phyloP scores from a whole-genome alignment of 1,140 invertebrate genomes.

The Hermatobates lingyangjiaoensis region DNA sequence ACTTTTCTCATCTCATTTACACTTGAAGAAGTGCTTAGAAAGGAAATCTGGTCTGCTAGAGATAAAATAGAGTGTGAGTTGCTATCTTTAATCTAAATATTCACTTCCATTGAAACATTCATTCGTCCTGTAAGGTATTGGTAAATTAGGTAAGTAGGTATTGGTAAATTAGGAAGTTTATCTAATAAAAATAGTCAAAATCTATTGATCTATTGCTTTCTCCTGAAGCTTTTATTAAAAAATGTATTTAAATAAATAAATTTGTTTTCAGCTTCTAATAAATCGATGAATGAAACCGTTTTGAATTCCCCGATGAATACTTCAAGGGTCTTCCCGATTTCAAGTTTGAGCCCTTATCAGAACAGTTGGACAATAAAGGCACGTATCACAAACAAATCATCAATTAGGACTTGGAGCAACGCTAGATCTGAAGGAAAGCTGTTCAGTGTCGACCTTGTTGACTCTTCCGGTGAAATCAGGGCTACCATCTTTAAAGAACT shows the following conservation, averaged over 20 bases:
- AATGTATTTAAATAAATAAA: background rate
- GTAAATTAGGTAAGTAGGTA: no score
- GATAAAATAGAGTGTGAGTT: no score
- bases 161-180: no score
- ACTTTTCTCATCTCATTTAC: no score
- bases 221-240: no score
- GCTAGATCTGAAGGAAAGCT: constrained; percentile 80
- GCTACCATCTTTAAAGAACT: constrained; percentile 84
- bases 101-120: no score
- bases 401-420: constrained; percentile 76
- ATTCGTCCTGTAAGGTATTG: no score
- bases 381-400: constrained; percentile 64
- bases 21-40: no score
- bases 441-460: constrained; percentile 80
- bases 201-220: no score
- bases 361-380: constrained; percentile 89
- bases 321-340: constrained; percentile 39
- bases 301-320: constrained; percentile 7
- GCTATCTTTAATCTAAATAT: no score
- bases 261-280: constrained; percentile 8
- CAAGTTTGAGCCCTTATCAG: constrained; percentile 71
- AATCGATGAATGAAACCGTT: constrained; percentile 6
- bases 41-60: no score
- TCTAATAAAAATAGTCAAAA: no score
- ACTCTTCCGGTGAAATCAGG: constrained; percentile 86